Base-by-base conservation (phyloP, 1,140 invertebrate genomes). In the Brachionus angularis region DNA sequence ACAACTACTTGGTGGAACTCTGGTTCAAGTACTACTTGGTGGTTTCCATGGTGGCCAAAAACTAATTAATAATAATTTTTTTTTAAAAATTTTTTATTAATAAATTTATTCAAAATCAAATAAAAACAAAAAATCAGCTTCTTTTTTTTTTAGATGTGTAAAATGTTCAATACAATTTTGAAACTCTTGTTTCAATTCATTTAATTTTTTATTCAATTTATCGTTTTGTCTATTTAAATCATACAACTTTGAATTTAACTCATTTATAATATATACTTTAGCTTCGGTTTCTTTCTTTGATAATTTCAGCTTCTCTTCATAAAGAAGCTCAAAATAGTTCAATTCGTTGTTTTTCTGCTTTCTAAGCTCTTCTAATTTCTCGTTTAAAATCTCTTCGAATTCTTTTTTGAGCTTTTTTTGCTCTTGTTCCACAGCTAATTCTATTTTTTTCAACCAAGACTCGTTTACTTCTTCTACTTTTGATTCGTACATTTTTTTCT, bases 81-180 rank as follows among this genome's bases (percentile, higher is more conserved):
- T n/a, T n/a, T n/a, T n/a, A n/a, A n/a, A n/a, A n/a, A n/a, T n/a
- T n/a, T n/a, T n/a, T n/a, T n/a, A n/a, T n/a, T n/a, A n/a, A n/a
- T n/a, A n/a, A n/a, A n/a, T n/a, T n/a, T n/a, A n/a, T n/a, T n/a
- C n/a, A n/a, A n/a, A n/a, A n/a, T n/a, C n/a, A n/a, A n/a, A n/a
- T n/a, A n/a, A n/a, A 39, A 39, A 58, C 53, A 58, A 58, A 58
- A 58, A 58, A 39, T 58, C 53, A 1, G 53, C 36, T 16, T 58
- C 53, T 12, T 36, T 39, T 2, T 33, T 8, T 14, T 58, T 25
- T 14, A 58, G 12, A 4, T 36, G n/a, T 5, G 16, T 23, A 23
- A 58, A 58, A 12, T 34, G 18, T 39, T 58, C 39, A 14, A 58
- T 58, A 58, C 33, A 58, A 42, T 58, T 58, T 39, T 58, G 34